Evolutionary conservation across 2,797 vertebrate species (phyloP).

Genomic region (Rhinichthys osculus): DNA sequence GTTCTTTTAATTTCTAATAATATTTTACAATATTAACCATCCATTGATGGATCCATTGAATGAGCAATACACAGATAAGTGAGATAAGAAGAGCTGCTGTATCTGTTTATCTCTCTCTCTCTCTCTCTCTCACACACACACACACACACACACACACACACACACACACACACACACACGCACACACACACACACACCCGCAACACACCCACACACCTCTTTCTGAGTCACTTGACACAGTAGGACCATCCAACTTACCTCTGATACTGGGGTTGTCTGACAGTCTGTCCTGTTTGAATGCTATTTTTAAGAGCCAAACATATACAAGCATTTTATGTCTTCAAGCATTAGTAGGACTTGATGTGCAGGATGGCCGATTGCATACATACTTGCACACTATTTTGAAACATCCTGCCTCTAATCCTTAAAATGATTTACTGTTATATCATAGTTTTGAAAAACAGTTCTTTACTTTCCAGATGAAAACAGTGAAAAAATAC

Average conservation of each 20-base stretch:
- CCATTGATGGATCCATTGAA: too few relatives aligned
- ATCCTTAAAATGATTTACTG: slow-evolving; percentile 9
- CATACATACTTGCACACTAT: neutral
- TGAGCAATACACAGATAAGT: too few relatives aligned
- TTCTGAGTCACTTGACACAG: slow-evolving; percentile 14
- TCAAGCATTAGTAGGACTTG: neutral
- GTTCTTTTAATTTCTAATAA: too few relatives aligned
- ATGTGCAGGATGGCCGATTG: slow-evolving; percentile 6
- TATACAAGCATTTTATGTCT: neutral
- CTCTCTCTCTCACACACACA: too few relatives aligned
- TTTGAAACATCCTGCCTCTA: neutral
- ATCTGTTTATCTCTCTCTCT: too few relatives aligned
- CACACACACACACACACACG: neutral
- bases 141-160: too few relatives aligned
- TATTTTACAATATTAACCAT: too few relatives aligned
- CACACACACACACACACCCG: too few relatives aligned
- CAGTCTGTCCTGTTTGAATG: slow-evolving; percentile 2
- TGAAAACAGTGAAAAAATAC: slow-evolving; percentile 7
- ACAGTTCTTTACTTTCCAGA: neutral
- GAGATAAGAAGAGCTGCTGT: too few relatives aligned
- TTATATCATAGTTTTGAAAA: slow-evolving; percentile 12
- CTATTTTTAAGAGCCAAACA: slow-evolving; percentile 20
- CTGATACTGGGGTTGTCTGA: neutral
- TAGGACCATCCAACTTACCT: neutral
- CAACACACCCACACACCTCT: neutral